Percentiles rank a stretch among this genome's conserved stretches.
phyloP scores from a whole-genome alignment of 2,888 invertebrate species.

The Tetrapedia diversipes region DNA sequence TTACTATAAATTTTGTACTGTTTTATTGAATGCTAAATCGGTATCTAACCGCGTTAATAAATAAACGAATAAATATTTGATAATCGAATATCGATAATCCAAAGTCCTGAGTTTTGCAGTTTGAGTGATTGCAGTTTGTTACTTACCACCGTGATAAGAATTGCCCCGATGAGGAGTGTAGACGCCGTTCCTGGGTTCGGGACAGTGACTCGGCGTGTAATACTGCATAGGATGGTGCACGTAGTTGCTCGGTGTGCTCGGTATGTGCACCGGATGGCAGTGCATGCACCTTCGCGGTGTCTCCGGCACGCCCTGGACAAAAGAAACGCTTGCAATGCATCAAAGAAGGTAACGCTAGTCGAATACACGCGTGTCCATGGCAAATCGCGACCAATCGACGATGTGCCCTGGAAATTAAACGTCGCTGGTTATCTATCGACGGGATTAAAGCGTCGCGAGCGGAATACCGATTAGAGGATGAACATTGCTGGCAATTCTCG shows the following conservation, averaged over 20 bases:
- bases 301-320: constrained; percentile 70
- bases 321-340: constrained; percentile 34
- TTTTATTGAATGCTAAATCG: too few species aligned
- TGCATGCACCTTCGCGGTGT: constrained; percentile 78
- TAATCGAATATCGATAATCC: too few species aligned
- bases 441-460: constrained; percentile 7
- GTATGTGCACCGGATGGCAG: constrained; percentile 77
- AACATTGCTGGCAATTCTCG: constrained; percentile 27
- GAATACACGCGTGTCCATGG: neutral
- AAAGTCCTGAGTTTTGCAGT: too few species aligned
- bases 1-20: too few species aligned
- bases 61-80: too few species aligned
- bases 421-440: constrained; percentile 20
- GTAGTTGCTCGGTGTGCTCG: constrained; percentile 77
- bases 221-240: constrained; percentile 75
- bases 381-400: constrained; percentile 1
- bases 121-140: constrained; percentile 37
- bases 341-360: neutral
- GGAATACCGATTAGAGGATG: constrained; percentile 49
- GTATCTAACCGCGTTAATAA: too few species aligned
- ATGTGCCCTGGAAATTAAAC: constrained; percentile 39
- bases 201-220: constrained; percentile 78
- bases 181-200: constrained; percentile 75
- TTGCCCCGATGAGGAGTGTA: constrained; percentile 77
- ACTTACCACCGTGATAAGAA: constrained; percentile 80